Base-by-base conservation (phyloP, 1,140 invertebrate genomes). In the Himalopsyche phryganea region DNA sequence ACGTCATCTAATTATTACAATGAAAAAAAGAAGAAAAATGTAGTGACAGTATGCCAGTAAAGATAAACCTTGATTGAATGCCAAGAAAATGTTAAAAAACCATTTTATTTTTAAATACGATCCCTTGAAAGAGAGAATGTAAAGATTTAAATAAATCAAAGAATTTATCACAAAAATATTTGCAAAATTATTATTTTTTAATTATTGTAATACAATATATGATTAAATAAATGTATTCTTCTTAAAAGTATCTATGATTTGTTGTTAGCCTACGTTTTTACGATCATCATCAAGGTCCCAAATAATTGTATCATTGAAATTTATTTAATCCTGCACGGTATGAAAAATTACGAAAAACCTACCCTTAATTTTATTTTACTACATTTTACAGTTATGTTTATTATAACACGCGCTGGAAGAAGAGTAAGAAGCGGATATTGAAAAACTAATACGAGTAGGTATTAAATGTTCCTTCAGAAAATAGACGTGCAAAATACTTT, bases 271-370 rank as follows among this genome's bases (percentile, higher is more conserved):
- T 45, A 45, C 18, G 10, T 45, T 17, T 45, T 45, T 17, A 10
- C 18, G 13, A 19, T 45, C 13, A 45, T 45, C 13, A 45, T 15
- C n/a, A 45, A 45, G 53, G 53, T 56, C 53, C 53, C 53, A 41
- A 56, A 49, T 49, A 56, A 56, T 56, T 56, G 44, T 48, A 38
- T 56, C 36, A 32, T 28, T n/a, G 44, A 36, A 18, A 52, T 23
- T 52, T 52, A 47, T 38, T 45, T 19, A 54, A 35, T 20, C 44
- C 45, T 46, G 35, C 33, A 35, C 33, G 23, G 42, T 54, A 54
- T 54, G 10, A 19, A 54, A 45, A 54, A 18, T 54, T 54, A 42
- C 51, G 32, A 41, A 46, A 44, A 53, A 35, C 45, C 44, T 47
- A 54, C 51, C 19, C 15, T 35, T 38, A 54, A 33, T 54, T 10